Base-by-base conservation (phyloP, 2,797 vertebrate genomes). In the Enteromius afrohamiltoni region DNA sequence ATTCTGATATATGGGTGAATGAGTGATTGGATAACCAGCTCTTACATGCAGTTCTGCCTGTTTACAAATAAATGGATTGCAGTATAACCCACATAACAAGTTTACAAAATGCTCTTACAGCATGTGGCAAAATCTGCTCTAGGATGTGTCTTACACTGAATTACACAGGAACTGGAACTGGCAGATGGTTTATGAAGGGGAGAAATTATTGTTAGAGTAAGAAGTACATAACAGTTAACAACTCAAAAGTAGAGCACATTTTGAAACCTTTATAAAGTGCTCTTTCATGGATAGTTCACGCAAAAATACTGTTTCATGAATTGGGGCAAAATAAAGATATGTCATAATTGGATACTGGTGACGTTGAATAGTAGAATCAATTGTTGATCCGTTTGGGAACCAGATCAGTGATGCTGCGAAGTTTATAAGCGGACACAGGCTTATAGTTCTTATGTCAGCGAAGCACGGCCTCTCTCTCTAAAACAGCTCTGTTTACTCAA, bases 401-500 rank as follows among this genome's bases (percentile, higher is more conserved):
- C 60, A 31, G 60, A 16, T 62, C 23, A 62, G 58, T 14, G 73
- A 76, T 58, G 51, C 51, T n/a, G 37, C 60, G 55, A 62, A 29
- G 19, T 45, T 42, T 6, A 58, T 40, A 58, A 23, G 55, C 1
- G 0, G 4, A 60, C 55, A 77, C 74, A 62, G 55, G 55, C 37
- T 77, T 77, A 42, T 45, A 62, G 37, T 26, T 14, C 21, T 26
- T 2, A 60, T 73, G 45, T 73, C 26, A 62, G 23, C 58, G 29
- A 13, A 62, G 23, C 13, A 1, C 0, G 2, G n/a, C 37, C n/a
- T 17, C n/a, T 0, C 53, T 60, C 74, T 60, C 34, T 77, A 40
- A 58, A 77, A 23, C 74, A 42, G 74, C 74, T 45, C 75, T 45
- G 75, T 62, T 77, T 62, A 23, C 51, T n/a, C 19, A 34, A 53